Evolutionary conservation across 2,888 invertebrate species (phyloP).

Genomic region (Cryptocheilus praepositus): DNA sequence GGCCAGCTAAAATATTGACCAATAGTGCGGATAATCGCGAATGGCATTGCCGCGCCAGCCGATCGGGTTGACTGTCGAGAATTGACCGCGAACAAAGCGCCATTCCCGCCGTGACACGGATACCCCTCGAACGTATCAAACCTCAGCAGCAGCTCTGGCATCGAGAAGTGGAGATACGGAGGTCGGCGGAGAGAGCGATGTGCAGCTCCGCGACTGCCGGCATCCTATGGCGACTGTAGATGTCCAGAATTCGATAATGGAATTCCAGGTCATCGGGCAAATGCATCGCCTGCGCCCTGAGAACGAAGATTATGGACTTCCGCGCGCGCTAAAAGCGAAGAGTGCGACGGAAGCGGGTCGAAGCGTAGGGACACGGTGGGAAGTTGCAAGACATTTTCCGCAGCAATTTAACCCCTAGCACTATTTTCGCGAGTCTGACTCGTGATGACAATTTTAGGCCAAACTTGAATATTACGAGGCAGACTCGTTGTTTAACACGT

Average conservation of each 20-base stretch:
- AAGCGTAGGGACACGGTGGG: too few species aligned
- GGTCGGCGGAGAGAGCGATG: not conserved
- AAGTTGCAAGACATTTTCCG: too few species aligned
- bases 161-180: not conserved
- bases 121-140: conserved; percentile 11
- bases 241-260: conserved; percentile 53
- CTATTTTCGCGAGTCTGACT: too few species aligned
- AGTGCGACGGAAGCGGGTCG: not conserved
- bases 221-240: conserved; percentile 20
- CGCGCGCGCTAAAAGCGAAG: too few species aligned
- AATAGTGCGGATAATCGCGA: too few species aligned
- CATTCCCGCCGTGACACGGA: conserved; percentile 7
- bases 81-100: conserved; percentile 9
- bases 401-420: too few species aligned
- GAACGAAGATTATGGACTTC: conserved; percentile 6
- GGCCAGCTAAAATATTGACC: too few species aligned
- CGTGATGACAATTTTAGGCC: too few species aligned
- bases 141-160: not conserved
- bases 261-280: conserved; percentile 54
- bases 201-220: not conserved
- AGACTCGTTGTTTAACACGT: too few species aligned
- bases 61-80: not conserved
- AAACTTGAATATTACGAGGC: too few species aligned
- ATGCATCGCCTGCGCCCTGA: conserved; percentile 2
- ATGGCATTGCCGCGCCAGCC: too few species aligned